Evolutionary conservation across 2,113 vertebrate genomes (phyloP).

Genomic region (Hystrix cristata): DNA sequence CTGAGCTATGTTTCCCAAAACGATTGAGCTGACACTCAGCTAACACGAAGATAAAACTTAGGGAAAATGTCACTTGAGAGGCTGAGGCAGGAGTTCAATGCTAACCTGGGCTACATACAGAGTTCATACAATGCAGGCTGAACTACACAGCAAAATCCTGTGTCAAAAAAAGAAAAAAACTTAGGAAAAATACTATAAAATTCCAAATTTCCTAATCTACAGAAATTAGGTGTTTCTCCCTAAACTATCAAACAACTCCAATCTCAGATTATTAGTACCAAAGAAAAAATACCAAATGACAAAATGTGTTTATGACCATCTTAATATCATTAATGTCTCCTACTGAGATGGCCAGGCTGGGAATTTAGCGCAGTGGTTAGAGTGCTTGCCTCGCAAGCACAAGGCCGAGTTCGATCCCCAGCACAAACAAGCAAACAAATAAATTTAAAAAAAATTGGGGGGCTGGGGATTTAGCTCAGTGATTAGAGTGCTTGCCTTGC

Average conservation of each 20-base stretch:
- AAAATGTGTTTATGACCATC: constrained; percentile 24
- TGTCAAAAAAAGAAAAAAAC: too few species aligned
- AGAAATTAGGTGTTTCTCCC: neutral
- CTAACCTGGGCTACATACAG: too few species aligned
- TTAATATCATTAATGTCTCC: constrained; percentile 28
- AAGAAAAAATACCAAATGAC: constrained; percentile 34
- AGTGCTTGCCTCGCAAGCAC: too few species aligned
- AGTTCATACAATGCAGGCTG: too few species aligned
- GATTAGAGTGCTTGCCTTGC: too few species aligned
- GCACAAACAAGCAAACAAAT: too few species aligned
- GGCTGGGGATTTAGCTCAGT: too few species aligned
- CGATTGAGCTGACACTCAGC: neutral
- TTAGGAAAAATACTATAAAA: neutral
- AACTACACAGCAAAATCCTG: too few species aligned
- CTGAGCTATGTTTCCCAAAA: constrained; percentile 27
- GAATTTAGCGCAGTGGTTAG: too few species aligned
- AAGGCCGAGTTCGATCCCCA: too few species aligned
- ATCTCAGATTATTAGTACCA: constrained; percentile 15
- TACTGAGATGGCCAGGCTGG: neutral
- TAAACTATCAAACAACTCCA: constrained; percentile 28
- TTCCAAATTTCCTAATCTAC: neutral
- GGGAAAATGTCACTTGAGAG: neutral
- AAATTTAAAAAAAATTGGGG: too few species aligned
- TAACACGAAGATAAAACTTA: constrained; percentile 21
- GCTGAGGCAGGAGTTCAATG: too few species aligned